These are phyloP conservation scores for Papilio xuthus DNA, from an alignment of 1,140 invertebrate species.

Conservation along the genomic window DNA sequence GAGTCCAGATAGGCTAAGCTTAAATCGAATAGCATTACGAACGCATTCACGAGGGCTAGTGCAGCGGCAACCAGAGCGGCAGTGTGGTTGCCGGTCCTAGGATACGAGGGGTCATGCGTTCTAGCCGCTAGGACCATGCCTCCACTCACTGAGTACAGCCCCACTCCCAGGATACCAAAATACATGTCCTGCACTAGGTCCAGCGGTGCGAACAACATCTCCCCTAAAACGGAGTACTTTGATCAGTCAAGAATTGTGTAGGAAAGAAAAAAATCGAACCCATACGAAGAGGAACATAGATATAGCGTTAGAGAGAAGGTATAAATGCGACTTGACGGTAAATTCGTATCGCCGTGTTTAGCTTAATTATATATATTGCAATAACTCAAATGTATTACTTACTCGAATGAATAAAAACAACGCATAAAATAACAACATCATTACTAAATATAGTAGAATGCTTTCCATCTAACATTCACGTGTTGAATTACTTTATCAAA, in stretches of 20 bases:
- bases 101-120: constrained; percentile 46
- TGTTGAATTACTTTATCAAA: no score
- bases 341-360: not conserved
- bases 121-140: constrained; percentile 60
- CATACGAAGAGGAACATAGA: constrained; percentile 13
- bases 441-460: not conserved
- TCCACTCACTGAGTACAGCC: constrained; percentile 60
- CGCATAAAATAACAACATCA: not conserved
- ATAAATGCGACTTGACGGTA: constrained; percentile 49
- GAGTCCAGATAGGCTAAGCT: constrained; percentile 73
- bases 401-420: not conserved
- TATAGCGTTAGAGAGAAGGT: constrained; percentile 5
- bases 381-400: not conserved
- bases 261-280: not conserved
- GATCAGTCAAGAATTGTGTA: not conserved
- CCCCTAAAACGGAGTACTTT: constrained; percentile 58
- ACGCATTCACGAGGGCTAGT: constrained; percentile 58
- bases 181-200: constrained; percentile 76
- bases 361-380: not conserved
- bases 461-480: no score
- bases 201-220: constrained; percentile 70
- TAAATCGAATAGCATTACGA: constrained; percentile 70
- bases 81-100: constrained; percentile 60
- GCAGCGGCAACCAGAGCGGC: constrained; percentile 54
- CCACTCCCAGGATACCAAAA: constrained; percentile 65